These are phyloP conservation scores for Cheilosia grossa DNA, from an alignment of 2,888 invertebrate genomes.

Conservation along the genomic window DNA sequence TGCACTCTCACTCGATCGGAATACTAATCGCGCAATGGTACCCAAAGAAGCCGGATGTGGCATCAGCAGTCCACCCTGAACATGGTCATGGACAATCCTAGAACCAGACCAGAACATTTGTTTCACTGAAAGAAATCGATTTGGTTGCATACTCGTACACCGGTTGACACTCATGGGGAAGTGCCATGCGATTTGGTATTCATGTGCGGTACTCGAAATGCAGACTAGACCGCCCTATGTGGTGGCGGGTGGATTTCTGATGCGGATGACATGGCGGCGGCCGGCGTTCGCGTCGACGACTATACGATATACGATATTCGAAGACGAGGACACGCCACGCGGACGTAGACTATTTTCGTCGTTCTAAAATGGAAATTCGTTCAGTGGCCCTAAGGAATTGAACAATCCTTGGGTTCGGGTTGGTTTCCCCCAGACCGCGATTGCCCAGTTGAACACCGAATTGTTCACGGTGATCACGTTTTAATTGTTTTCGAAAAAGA, in stretches of 20 bases:
- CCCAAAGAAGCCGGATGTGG: constrained; percentile 72
- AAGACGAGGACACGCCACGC: constrained; percentile 37
- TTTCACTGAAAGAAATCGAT: constrained; percentile 67
- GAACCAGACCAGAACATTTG: constrained; percentile 74
- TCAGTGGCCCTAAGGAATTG: constrained; percentile 39
- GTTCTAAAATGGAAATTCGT: constrained; percentile 68
- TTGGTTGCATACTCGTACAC: constrained; percentile 48
- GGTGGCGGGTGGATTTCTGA: constrained; percentile 66
- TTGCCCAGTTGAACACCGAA: constrained; percentile 58
- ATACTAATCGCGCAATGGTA: constrained; percentile 62
- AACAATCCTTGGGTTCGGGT: constrained; percentile 68
- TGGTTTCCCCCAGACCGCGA: constrained; percentile 35
- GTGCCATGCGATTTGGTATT: constrained; percentile 73
- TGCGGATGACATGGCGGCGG: constrained; percentile 61
- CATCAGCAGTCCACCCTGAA: constrained; percentile 68
- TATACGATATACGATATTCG: constrained; percentile 30
- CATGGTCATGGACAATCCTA: constrained; percentile 70
- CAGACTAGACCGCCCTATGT: constrained; percentile 73
- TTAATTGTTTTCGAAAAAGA: constrained; percentile 71
- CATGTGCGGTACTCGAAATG: constrained; percentile 66
- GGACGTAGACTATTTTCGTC: constrained; percentile 72
- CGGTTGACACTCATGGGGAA: constrained; percentile 63
- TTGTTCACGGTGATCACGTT: constrained; percentile 74
- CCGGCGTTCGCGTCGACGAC: constrained; percentile 13
- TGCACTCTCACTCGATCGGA: constrained; percentile 72